Percentiles rank a stretch among this genome's conserved stretches.
Evolutionary conservation across 2,113 vertebrate species (phyloP).

Genomic region (Gymnobelideus leadbeateri): DNA sequence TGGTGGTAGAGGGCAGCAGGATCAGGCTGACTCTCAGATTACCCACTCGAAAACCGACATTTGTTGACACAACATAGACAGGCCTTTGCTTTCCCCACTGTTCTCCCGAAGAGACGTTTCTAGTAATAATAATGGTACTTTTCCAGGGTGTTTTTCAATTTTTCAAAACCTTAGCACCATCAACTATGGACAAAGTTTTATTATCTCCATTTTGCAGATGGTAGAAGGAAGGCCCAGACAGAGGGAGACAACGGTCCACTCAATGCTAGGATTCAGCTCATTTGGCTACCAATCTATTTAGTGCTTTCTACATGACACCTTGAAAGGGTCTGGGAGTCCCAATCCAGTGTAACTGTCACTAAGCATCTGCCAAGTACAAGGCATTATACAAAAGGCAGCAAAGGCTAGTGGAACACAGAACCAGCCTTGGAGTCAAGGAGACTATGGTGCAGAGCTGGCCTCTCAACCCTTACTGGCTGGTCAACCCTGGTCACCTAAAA

Average conservation of each 20-base stretch:
- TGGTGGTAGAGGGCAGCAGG: conserved; percentile 34
- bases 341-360: neutral
- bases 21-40: neutral
- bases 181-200: neutral
- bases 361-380: neutral
- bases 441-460: neutral
- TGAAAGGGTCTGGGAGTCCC: neutral
- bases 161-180: neutral
- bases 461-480: neutral
- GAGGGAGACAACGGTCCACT: neutral
- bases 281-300: neutral
- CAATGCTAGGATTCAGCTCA: neutral
- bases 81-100: no score
- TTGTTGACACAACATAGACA: neutral
- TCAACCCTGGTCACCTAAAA: neutral
- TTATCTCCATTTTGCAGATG: neutral
- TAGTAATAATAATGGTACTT: neutral
- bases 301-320: neutral
- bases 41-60: conserved; percentile 37
- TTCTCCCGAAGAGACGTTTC: neutral
- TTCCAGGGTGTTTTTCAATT: neutral
- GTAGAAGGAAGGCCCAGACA: conserved; percentile 3
- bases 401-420: neutral
- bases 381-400: neutral
- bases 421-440: neutral